Evolutionary conservation across 2,113 vertebrate genomes (phyloP), one percentile per base, ranked within the genome.

Genomic region (Periophthalmus modestus): DNA sequence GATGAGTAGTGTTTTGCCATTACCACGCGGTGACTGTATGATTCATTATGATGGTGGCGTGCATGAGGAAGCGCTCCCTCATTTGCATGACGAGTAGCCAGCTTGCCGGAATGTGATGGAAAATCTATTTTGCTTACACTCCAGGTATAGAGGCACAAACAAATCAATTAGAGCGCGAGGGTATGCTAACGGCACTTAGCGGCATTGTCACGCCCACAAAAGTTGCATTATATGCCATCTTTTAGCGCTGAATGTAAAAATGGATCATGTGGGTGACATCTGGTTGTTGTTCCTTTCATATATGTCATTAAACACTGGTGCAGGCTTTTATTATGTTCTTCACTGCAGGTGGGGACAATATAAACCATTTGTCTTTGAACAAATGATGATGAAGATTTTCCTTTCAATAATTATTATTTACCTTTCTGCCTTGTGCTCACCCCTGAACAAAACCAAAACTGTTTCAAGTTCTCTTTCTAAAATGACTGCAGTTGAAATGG

Each of bases 121-220:
- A 82, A 87, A 83, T 85, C 80, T n/a, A 79, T 87, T 75, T 66
- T 62, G 77, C 63, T 66, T 76, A 43, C 73, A 82, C 70, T 78
- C 75, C 65, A 71, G 48, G 80, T 82, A 68, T 18, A 77, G 73
- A 70, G 2, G 63, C 33, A 62, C 66, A 66, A 72, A 73, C 69
- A 67, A 71, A 89, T 85, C 72, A 78, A 79, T 87, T 82, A 19
- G 69, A 73, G 74, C 34, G 34, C 36, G 36, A 52, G 39, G 15
- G 10, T 54, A 15, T 2, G 7, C 52, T 71, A 28, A 1, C 3
- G 36, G 34, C 54, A 72, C 63, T 80, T 55, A 57, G 58, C 65
- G 66, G 61, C 55, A 57, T 71, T 65, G 68, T 54, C 39, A 61
- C 5, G 19, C 71, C 48, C 24, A 19, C 70, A 68, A 43, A 70